Percentiles rank a stretch among this genome's conserved stretches.
phyloP scores from a whole-genome alignment of 2,113 vertebrate species.

The Bos javanicus region DNA sequence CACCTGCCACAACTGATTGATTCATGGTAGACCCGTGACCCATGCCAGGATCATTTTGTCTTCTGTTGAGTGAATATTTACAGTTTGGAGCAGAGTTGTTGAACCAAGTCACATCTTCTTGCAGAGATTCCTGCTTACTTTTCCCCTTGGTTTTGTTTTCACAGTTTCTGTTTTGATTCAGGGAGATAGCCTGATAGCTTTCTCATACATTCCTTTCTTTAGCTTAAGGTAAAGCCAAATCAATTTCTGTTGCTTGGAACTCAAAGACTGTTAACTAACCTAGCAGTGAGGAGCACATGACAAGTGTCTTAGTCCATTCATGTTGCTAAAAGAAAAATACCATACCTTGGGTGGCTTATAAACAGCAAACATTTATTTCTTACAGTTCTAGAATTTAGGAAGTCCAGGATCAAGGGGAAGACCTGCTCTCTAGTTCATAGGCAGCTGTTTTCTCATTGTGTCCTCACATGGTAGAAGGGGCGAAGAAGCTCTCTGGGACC shows the following conservation, averaged over 20 bases:
- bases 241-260: constrained; percentile 23
- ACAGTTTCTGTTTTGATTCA: background rate
- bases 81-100: background rate
- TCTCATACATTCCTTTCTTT: background rate
- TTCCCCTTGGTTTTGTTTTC: background rate
- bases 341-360: background rate
- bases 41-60: background rate
- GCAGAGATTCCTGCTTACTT: background rate
- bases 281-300: background rate
- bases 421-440: background rate
- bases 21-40: background rate
- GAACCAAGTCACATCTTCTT: background rate
- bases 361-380: background rate
- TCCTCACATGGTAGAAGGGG: background rate
- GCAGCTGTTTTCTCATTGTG: background rate
- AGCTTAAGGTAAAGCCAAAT: background rate
- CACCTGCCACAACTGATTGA: background rate
- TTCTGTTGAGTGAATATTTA: background rate
- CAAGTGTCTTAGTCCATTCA: background rate
- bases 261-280: background rate
- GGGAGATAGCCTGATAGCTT: background rate
- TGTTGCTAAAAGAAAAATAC: background rate
- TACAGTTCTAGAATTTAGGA: background rate
- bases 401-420: background rate
- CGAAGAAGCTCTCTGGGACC: background rate